These are phyloP conservation scores for Bovichtus variegatus DNA, from an alignment of 2,797 vertebrate genomes.

Conservation along the genomic window DNA sequence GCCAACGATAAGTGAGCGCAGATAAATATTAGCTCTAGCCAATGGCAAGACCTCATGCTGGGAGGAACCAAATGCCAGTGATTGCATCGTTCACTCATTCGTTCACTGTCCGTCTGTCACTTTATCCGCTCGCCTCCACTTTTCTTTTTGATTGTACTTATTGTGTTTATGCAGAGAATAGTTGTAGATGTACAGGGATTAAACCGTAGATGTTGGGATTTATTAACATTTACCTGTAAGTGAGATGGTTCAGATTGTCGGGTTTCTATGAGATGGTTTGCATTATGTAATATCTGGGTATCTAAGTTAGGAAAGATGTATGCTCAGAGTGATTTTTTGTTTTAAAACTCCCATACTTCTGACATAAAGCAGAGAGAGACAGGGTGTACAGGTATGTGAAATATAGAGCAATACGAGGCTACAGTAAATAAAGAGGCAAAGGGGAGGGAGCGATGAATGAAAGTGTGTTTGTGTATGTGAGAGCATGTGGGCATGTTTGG, in stretches of 20 bases:
- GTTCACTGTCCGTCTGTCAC: slow-evolving; percentile 68
- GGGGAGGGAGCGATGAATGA: neutral
- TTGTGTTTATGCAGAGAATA: neutral
- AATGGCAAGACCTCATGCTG: slow-evolving; percentile 50
- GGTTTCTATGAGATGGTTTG: neutral
- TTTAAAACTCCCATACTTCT: neutral
- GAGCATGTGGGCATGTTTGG: slow-evolving; percentile 28
- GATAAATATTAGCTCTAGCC: slow-evolving; percentile 39
- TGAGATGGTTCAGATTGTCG: neutral
- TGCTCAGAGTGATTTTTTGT: neutral
- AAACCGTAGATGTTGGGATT: neutral
- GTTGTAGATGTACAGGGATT: neutral
- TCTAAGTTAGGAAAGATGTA: neutral
- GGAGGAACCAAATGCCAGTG: slow-evolving; percentile 56
- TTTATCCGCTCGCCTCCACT: neutral
- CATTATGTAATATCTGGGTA: neutral
- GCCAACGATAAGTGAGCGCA: slow-evolving; percentile 27
- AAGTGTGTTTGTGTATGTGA: slow-evolving; percentile 6
- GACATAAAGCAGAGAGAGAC: neutral
- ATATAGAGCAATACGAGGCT: neutral
- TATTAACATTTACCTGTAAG: neutral
- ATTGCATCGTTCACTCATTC: slow-evolving; percentile 66
- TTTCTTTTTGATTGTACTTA: neutral
- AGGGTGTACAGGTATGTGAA: neutral
- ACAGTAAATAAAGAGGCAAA: neutral